Conservation (phyloP, 2,888 invertebrate species). For the Odontomyia ornata region DNA sequence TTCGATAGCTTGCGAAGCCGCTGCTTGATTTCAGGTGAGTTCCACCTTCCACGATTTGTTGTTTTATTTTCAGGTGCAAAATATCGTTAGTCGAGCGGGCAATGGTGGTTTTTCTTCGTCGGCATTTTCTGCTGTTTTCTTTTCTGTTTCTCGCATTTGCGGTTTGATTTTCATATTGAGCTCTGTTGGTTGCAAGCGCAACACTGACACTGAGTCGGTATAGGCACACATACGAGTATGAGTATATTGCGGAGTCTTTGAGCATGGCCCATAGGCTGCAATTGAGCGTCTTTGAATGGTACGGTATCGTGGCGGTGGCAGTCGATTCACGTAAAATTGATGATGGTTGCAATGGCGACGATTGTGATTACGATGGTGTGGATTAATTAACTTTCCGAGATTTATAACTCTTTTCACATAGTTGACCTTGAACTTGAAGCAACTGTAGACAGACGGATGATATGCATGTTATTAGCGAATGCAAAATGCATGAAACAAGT, state of each 20-base stretch:
- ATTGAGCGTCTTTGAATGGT: neutral
- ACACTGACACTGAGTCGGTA: conserved; percentile 1
- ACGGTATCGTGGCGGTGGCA: neutral
- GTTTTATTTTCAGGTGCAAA: conserved; percentile 32
- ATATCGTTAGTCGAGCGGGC: conserved; percentile 18
- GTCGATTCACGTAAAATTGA: conserved; percentile 16
- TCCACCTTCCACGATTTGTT: conserved; percentile 17
- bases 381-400: conserved; percentile 44
- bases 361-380: conserved; percentile 25
- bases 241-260: neutral
- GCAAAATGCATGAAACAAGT: conserved; percentile 32
- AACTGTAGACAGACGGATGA: conserved; percentile 34
- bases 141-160: neutral
- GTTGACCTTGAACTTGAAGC: conserved; percentile 44
- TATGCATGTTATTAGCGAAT: conserved; percentile 32
- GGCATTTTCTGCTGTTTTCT: neutral
- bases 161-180: conserved; percentile 21
- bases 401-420: conserved; percentile 44
- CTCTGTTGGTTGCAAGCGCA: conserved; percentile 6
- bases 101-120: conserved; percentile 12
- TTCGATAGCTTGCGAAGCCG: conserved; percentile 19
- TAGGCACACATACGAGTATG: neutral
- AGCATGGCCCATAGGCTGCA: neutral
- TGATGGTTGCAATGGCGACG: conserved; percentile 25
- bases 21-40: conserved; percentile 39